A percentile compares a stretch with the other conserved stretches of the same genome.
phyloP scores from a whole-genome alignment of 2,888 invertebrate genomes.

The Heteromyza rotundicornis region DNA sequence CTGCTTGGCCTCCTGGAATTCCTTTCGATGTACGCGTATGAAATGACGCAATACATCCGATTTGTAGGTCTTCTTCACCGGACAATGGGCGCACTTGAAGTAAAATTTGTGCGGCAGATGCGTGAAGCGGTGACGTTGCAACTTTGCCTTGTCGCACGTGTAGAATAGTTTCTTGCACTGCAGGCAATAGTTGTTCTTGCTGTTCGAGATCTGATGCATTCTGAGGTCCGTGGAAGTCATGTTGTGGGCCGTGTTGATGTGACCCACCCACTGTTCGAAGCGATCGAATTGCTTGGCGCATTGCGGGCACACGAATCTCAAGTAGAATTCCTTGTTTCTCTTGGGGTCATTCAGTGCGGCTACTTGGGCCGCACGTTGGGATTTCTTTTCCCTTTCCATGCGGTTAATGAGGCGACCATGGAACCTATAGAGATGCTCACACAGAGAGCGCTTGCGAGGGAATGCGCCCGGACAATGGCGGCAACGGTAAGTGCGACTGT shows the following conservation, averaged over 20 bases:
- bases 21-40: conserved; percentile 22
- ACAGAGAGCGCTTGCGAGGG: conserved; percentile 45
- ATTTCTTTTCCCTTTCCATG: conserved; percentile 38
- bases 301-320: conserved; percentile 21
- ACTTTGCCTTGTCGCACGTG: background rate
- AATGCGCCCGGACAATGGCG: conserved; percentile 45
- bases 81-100: conserved; percentile 32
- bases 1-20: conserved; percentile 25
- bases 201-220: background rate
- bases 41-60: conserved; percentile 31
- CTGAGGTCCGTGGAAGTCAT: background rate
- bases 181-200: background rate
- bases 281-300: background rate
- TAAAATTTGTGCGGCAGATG: conserved; percentile 10
- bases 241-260: background rate
- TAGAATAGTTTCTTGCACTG: background rate
- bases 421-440: conserved; percentile 32
- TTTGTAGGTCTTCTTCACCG: conserved; percentile 27
- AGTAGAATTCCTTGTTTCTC: conserved; percentile 32
- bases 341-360: conserved; percentile 13
- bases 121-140: conserved; percentile 4
- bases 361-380: conserved; percentile 36
- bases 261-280: background rate
- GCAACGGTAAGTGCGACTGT: conserved; percentile 48
- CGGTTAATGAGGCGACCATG: conserved; percentile 31